Evolutionary conservation across 2,888 invertebrate species (phyloP).

Genomic region (Hyppa rectilinea): DNA sequence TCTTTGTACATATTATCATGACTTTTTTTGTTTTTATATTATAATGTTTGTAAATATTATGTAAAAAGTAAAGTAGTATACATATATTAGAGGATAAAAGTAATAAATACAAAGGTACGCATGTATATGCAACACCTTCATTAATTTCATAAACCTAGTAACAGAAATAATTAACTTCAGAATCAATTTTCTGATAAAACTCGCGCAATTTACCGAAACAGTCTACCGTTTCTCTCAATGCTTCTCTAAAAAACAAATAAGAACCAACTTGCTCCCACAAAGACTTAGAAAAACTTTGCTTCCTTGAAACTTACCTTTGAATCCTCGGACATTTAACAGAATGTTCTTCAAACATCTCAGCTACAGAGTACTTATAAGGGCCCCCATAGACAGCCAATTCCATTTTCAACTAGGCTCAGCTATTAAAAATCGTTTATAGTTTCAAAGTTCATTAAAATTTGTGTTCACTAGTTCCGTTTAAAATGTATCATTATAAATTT

Average conservation of each 20-base stretch:
- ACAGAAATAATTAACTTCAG: conserved; percentile 13
- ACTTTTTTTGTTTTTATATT: too few species aligned
- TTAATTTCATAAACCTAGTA: neutral
- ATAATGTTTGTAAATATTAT: too few species aligned
- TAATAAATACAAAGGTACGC: too few species aligned
- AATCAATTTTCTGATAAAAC: conserved; percentile 28
- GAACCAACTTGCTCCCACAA: conserved; percentile 7
- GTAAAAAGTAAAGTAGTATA: too few species aligned
- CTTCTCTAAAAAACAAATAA: conserved; percentile 26
- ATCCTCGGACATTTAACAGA: conserved; percentile 12
- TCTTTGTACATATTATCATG: too few species aligned
- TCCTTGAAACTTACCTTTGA: conserved; percentile 13
- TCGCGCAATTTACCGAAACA: conserved; percentile 35
- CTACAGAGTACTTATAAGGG: conserved; percentile 34
- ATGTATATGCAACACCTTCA: too few species aligned
- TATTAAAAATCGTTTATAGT: neutral
- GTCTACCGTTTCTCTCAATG: neutral
- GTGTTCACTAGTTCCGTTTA: too few species aligned
- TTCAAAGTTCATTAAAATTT: too few species aligned
- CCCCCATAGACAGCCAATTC: neutral
- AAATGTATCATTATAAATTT: too few species aligned
- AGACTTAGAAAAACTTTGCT: conserved; percentile 17
- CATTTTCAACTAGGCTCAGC: neutral
- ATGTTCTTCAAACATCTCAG: conserved; percentile 50
- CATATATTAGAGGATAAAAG: too few species aligned